Evolutionary conservation across 2,797 vertebrate genomes (phyloP), one percentile per base, ranked within the genome.

Genomic region (Muraenolepis orangiensis): DNA sequence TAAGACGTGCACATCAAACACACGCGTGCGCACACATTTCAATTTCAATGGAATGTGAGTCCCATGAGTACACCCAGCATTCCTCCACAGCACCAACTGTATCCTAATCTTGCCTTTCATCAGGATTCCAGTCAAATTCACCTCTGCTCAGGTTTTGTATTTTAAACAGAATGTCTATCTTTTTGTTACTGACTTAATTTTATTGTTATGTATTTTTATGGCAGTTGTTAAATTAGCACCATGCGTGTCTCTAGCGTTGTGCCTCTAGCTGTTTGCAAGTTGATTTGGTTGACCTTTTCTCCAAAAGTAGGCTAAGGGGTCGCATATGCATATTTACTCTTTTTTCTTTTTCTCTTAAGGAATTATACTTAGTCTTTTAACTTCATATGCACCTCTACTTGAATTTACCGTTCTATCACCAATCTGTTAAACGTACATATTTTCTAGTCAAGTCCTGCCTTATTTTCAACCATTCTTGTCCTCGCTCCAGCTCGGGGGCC

Each of bases 381-480:
- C 51, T 57, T 23, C 10, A 26, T 64, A 12, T 64, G n/a, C n/a
- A 26, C 26, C 10, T 64, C 23, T 26, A 64, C n/a, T 28, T 28
- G 23, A 64, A 61, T 26, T 64, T 4, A 0, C 23, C 4, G 23
- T n/a, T 20, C 26, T 13, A 64, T 64, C 11, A n/a, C 20, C 18
- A 51, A 51, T 6, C 0, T 57, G 20, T 61, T 11, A 23, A 61
- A 61, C 46, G 6, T 34, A 7, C 32, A 34, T 34, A 34, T 34
- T 16, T n/a, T n/a, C n/a, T n/a, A n/a, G n/a, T n/a, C 14, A 34
- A 7, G 38, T 82, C 16, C 30, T 26, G 80, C 76, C 51, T 2
- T 73, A 66, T 77, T 73, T 84, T 81, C 67, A 77, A 51, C 74
- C 72, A 73, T 86, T 89, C n/a, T 64, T 68, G 84, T 74, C 77